Conservation (phyloP, 2,888 invertebrate genomes). For the Pyrgus malvae region DNA sequence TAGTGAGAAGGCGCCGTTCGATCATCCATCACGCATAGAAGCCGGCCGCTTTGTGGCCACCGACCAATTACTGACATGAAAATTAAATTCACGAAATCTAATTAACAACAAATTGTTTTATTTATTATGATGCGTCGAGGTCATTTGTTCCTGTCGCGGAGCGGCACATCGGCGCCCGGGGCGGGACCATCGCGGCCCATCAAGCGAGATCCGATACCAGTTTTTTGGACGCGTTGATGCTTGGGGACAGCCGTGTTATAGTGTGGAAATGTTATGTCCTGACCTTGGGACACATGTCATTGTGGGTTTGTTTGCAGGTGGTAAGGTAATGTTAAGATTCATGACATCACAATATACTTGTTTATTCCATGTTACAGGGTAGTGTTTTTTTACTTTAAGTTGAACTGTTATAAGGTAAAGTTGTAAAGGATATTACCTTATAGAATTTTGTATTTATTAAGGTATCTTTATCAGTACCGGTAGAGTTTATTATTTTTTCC, state of each 20-base stretch:
- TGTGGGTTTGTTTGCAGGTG: no score
- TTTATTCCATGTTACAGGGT: no score
- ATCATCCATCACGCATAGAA: conserved; percentile 81
- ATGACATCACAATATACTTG: no score
- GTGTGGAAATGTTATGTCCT: conserved; percentile 37
- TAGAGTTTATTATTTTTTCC: no score
- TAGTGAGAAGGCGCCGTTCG: conserved; percentile 72
- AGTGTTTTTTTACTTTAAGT: no score
- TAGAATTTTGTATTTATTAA: no score
- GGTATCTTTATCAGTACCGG: no score
- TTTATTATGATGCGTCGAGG: conserved; percentile 81
- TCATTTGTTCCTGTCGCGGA: conserved; percentile 77
- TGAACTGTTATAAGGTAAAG: no score
- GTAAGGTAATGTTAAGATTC: no score
- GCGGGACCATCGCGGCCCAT: conserved; percentile 70
- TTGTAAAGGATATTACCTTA: no score
- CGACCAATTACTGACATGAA: conserved; percentile 81
- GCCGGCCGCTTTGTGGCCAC: conserved; percentile 74
- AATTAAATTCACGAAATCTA: conserved; percentile 83
- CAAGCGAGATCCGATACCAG: conserved; percentile 41
- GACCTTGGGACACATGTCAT: conserved; percentile 28
- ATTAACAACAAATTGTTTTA: conserved; percentile 83
- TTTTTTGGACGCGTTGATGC: conserved; percentile 48
- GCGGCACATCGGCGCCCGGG: conserved; percentile 60
- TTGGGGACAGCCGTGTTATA: conserved; percentile 40